Base-by-base conservation (phyloP, 2,888 invertebrate species). In the Drosophila melanosoma region DNA sequence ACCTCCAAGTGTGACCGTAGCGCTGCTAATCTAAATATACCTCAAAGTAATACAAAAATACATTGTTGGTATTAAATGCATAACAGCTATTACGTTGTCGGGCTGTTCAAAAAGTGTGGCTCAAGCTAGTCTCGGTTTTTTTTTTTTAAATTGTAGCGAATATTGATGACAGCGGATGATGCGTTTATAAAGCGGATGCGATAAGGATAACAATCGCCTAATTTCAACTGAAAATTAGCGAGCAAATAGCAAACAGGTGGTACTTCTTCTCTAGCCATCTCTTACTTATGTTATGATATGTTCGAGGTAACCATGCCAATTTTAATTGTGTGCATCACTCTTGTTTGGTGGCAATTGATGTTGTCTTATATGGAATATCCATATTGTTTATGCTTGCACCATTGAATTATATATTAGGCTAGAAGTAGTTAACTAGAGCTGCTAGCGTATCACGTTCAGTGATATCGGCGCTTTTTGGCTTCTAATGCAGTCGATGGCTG, bases 401-500 rank as follows among this genome's bases (percentile, higher is more conserved):
- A 81, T 65, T 65, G 53, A 56, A 49, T 54, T 33, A 68, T 57
- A 70, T 49, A 61, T 54, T 49, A 51, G 36, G 33, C 58, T 69
- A 78, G 48, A 40, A 56, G 54, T 69, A 62, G 51, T 53, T 48
- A 48, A 35, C 33, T 62, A 49, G 38, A 64, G 62, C 51, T 58
- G 53, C 59, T 83, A 92, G 74, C 97, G 96, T 77, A 98, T 96
- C 83, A 98, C 97, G 93, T 97, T 96, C 57, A 98, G 93, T 71
- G 96, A 96, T 87, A 98, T 94, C 40, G 96, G 96, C 90, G 96
- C 96, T 93, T 97, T 96, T 91, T 96, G 96, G 68, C 94, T 94
- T 56, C 95, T 95, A 96, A 95, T 59, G 96, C 95, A 20, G 96
- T 95, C 64, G 95, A 95, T 56, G 97, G 96, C 70, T 96, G 96